Percentiles rank a stretch among this genome's conserved stretches.
Conservation (phyloP, 2,888 invertebrate species). For the Trissolcus japonicus region DNA sequence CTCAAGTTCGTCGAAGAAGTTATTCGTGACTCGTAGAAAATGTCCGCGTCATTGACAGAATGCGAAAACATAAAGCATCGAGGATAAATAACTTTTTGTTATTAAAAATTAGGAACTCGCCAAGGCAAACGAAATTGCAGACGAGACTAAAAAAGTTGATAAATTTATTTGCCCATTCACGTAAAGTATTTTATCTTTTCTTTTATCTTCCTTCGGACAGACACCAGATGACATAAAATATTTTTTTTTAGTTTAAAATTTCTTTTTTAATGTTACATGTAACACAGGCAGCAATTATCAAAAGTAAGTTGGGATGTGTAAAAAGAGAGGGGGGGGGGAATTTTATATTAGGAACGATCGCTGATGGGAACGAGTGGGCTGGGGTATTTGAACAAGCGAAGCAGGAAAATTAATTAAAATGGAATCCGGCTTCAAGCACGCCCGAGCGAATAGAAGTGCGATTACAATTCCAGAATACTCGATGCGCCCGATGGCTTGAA, state of each 20-base stretch:
- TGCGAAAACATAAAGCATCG: constrained; percentile 51
- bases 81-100: constrained; percentile 49
- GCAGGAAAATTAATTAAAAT: constrained; percentile 72
- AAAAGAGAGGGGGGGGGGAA: neutral
- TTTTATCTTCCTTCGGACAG: neutral
- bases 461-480: constrained; percentile 73
- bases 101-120: constrained; percentile 32
- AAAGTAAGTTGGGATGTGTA: constrained; percentile 36
- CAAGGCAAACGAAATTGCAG: neutral
- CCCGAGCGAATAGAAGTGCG: constrained; percentile 64
- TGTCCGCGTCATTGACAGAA: constrained; percentile 53
- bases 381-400: constrained; percentile 47
- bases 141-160: neutral
- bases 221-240: neutral
- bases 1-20: constrained; percentile 56
- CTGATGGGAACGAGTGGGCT: constrained; percentile 48
- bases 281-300: constrained; percentile 36
- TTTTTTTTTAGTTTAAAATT: too few relatives aligned
- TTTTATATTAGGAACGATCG: constrained; percentile 36
- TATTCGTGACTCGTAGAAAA: constrained; percentile 58
- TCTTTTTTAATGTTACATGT: constrained; percentile 14
- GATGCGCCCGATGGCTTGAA: constrained; percentile 62
- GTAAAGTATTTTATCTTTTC: neutral
- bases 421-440: constrained; percentile 64
- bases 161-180: neutral